Conservation (phyloP, 2,797 vertebrate species). For the Pelobates cultripes region DNA sequence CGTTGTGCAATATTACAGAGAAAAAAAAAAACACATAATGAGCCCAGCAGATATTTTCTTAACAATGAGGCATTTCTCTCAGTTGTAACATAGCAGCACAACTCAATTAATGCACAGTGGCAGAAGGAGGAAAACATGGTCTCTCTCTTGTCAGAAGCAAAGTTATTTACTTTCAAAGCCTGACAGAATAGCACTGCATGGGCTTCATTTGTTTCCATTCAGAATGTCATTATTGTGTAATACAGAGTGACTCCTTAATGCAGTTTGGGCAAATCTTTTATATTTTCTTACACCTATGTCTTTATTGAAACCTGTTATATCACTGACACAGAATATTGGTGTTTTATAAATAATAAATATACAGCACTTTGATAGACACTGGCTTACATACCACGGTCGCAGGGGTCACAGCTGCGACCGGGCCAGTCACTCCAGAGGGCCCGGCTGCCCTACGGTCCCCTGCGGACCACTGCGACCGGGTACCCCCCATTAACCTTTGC, state of each 20-base stretch:
- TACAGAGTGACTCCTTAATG: conserved; percentile 65
- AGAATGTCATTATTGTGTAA: conserved; percentile 75
- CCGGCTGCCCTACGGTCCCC: too few relatives aligned
- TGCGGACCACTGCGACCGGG: too few relatives aligned
- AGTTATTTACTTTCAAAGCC: conserved; percentile 82
- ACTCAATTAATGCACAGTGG: conserved; percentile 78
- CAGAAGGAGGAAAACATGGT: conserved; percentile 72
- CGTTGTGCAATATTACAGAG: conserved; percentile 14
- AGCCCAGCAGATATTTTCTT: conserved; percentile 32
- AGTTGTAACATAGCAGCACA: conserved; percentile 65
- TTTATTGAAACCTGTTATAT: conserved; percentile 37
- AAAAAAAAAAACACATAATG: conserved; percentile 10
- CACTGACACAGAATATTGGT: not conserved
- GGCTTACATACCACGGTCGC: too few relatives aligned
- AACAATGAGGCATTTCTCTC: conserved; percentile 56
- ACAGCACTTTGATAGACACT: too few relatives aligned
- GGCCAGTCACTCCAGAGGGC: too few relatives aligned
- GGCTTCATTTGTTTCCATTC: conserved; percentile 77
- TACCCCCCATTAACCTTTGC: too few relatives aligned
- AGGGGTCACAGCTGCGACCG: too few relatives aligned
- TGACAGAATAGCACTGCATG: conserved; percentile 79
- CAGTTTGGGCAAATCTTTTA: conserved; percentile 59
- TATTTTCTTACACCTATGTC: conserved; percentile 32
- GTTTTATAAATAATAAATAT: too few relatives aligned
- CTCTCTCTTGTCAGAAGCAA: conserved; percentile 74